Percentiles rank a stretch among this genome's conserved stretches.
These are phyloP conservation scores for Dendrophyllia cribrosa DNA, from an alignment of 64 coral and sea anemone genomes.

Conservation along the genomic window DNA sequence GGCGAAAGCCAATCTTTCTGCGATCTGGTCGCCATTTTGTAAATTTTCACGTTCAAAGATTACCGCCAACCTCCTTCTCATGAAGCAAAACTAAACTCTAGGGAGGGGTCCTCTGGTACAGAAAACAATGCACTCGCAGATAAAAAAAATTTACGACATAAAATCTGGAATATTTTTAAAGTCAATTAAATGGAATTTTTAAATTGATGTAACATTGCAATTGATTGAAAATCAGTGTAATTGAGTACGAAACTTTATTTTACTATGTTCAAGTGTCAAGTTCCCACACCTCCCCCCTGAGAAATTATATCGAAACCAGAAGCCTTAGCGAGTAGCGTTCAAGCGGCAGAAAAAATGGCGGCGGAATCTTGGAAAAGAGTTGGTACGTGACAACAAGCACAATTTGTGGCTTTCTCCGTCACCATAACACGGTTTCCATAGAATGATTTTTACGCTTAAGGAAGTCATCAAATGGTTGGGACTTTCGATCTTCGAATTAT, in stretches of 20 bases:
- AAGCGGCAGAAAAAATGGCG: conserved; percentile 26
- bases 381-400: conserved; percentile 19
- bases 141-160: too few species aligned
- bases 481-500: conserved; percentile 94
- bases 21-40: conserved; percentile 81
- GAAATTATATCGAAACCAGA: conserved; percentile 27
- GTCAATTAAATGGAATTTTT: too few species aligned
- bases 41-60: conserved; percentile 53
- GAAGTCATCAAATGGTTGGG: conserved; percentile 95
- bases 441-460: conserved; percentile 93
- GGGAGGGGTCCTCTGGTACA: neutral
- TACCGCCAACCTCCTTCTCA: conserved; percentile 32
- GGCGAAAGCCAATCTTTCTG: conserved; percentile 83
- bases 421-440: conserved; percentile 24
- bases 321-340: neutral
- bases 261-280: neutral
- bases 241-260: neutral
- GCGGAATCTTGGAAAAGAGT: conserved; percentile 60
- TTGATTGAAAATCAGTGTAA: too few species aligned
- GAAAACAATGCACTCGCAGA: too few species aligned
- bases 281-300: neutral
- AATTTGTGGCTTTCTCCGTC: conserved; percentile 5
- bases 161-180: too few species aligned
- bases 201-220: too few species aligned
- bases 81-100: neutral